phyloP scores from a whole-genome alignment of 2,797 vertebrate genomes.

The Rhinoraja longicauda region DNA sequence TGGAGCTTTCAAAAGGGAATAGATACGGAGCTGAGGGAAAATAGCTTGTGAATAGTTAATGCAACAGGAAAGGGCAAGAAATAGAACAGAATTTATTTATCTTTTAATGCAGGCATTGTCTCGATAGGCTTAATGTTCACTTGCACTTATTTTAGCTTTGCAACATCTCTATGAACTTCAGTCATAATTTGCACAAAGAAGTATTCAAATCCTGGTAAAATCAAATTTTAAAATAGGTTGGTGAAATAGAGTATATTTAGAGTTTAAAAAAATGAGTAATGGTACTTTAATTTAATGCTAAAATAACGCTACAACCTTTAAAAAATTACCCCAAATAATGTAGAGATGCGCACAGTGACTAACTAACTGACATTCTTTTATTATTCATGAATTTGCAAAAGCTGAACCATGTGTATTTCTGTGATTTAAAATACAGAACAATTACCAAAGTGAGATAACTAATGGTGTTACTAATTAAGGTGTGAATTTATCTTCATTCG shows the following conservation, averaged over 20 bases:
- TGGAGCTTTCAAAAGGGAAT: too few species aligned
- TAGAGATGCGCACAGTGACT: neutral
- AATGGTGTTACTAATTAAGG: slow-evolving; percentile 32
- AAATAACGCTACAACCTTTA: neutral
- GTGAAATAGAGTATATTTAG: neutral
- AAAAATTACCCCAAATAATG: too few species aligned
- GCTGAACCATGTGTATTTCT: neutral
- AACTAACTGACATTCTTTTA: neutral
- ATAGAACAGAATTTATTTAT: too few species aligned
- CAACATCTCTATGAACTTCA: neutral
- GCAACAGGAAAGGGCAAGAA: too few species aligned
- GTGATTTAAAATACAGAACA: slow-evolving; percentile 34
- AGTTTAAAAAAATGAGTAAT: neutral
- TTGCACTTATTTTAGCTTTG: too few species aligned
- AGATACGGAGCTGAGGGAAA: too few species aligned
- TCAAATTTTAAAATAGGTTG: neutral
- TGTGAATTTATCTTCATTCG: slow-evolving; percentile 38
- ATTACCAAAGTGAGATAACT: slow-evolving; percentile 29
- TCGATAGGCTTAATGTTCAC: too few species aligned
- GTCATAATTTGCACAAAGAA: neutral
- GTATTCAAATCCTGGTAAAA: neutral
- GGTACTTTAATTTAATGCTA: neutral
- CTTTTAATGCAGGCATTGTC: too few species aligned
- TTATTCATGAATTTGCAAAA: slow-evolving; percentile 5
- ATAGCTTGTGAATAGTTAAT: too few species aligned